Evolutionary conservation across 1,140 invertebrate species (phyloP), one percentile per base, ranked within the genome.

Genomic region (Arion vulgaris): DNA sequence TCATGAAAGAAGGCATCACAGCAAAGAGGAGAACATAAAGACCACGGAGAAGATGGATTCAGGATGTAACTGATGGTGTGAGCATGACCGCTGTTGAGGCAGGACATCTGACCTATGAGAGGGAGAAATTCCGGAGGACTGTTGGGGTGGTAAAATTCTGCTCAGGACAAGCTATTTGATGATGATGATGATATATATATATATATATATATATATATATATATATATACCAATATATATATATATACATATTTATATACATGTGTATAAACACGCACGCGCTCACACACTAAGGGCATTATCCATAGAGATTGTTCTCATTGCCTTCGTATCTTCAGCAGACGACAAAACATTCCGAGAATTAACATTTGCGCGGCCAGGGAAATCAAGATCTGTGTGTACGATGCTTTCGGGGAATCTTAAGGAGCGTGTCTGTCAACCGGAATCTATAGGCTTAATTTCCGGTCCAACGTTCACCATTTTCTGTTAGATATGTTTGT

Each of bases 381-480:
- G 62, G 62, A 66, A 66, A 66, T 66, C 62, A 66, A 66, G 62
- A 23, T 32, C 62, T 23, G n/a, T 32, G n/a, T 66, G n/a, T 66
- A 32, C 62, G 62, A 66, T 66, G 62, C 62, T 66, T 66, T 66
- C 62, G 62, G 62, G 62, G 28, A 23, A 66, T 66, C 62, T 66
- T 66, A 28, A 66, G n/a, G 7, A 66, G 7, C 62, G 62, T 34
- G 62, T 28, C 62, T 66, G 62, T 32, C 62, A 66, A 23, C 62
- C 28, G 62, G 62, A 32, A 66, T 66, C 62, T 66, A 66, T 66
- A 66, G 62, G 62, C n/a, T 66, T 66, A 66, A 66, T 66, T 66
- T 66, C 62, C 62, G 62, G 62, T 32, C 62, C 62, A 66, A 2
- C 62, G 62, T 66, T 7, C 62, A 66, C n/a, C 62, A 66, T 66